Base-by-base conservation (phyloP, 2,888 invertebrate species). In the Leptarthrus brevirostris region DNA sequence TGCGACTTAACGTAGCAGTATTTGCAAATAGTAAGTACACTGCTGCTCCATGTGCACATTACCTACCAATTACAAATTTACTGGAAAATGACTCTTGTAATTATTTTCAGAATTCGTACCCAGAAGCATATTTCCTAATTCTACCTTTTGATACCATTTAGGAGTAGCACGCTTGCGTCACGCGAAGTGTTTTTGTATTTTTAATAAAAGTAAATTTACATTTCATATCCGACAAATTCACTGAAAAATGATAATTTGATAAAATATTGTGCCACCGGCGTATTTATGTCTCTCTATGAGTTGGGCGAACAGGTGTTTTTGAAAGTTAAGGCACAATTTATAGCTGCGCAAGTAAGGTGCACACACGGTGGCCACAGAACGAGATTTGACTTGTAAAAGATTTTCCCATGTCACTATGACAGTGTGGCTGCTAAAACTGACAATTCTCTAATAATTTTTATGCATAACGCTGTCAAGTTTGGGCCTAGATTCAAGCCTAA, bases 321-420 rank as follows among this genome's bases (percentile, higher is more conserved):
- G 52, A 69, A 69, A 69, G 69, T 49, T 24, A 52, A 40, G 44
- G 44, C 40, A 20, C 44, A 44, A 36, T 4, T 44, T 20, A 24
- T 36, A 24, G 44, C 24, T 5, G 44, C 12, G n/a, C 24, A 44
- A 40, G 44, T 44, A 14, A 64, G 64, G 64, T 24, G 64, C 44
- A 36, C 44, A 44, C 30, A 36, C 64, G 24, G 10, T 40, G 61
- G 44, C 10, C 40, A 40, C 40, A 6, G n/a, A n/a, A 40, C 2
- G 40, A 40, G 30, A 40, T 40, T 12, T 40, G 47, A 64, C 64
- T 22, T 64, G 24, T 44, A 64, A 24, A 36, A 22, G 44, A 24
- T 64, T 64, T 64, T 64, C 64, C 64, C 64, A 64, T 64, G 64
- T 64, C 64, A 64, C 64, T 47, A 64, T 64, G 24, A 64, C 44